Conservation (phyloP, 1,140 invertebrate species). For the Sipha flava region DNA sequence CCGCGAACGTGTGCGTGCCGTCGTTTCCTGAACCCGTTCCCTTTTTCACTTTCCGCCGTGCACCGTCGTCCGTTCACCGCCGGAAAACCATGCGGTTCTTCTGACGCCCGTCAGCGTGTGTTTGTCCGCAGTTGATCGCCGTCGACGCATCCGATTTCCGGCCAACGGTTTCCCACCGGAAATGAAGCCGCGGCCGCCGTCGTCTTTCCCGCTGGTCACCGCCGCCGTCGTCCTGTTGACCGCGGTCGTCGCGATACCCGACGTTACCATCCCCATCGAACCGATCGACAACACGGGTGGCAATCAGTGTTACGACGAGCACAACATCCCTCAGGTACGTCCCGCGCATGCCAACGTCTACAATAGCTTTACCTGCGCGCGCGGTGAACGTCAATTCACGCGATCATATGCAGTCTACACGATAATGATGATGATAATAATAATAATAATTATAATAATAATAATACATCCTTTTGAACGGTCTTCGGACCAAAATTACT, state of each 20-base stretch:
- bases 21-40: background rate
- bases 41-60: background rate
- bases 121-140: too few species aligned
- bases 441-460: too few species aligned
- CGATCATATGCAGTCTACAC: too few species aligned
- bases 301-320: constrained; percentile 16
- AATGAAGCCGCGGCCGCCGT: background rate
- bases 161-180: background rate
- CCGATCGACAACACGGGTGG: constrained; percentile 11
- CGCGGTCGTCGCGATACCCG: background rate
- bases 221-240: background rate
- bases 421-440: too few species aligned
- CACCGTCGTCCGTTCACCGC: background rate
- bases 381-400: too few species aligned
- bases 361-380: background rate
- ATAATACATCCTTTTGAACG: too few species aligned
- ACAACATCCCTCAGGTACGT: constrained; percentile 13
- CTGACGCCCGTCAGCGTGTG: background rate
- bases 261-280: background rate
- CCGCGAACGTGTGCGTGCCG: too few species aligned
- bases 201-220: background rate
- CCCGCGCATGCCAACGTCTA: background rate
- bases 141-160: background rate
- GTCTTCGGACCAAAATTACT: too few species aligned
- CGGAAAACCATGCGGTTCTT: background rate